Evolutionary conservation across 2,888 invertebrate genomes (phyloP).

Genomic region (Dermolepida albohirtum): DNA sequence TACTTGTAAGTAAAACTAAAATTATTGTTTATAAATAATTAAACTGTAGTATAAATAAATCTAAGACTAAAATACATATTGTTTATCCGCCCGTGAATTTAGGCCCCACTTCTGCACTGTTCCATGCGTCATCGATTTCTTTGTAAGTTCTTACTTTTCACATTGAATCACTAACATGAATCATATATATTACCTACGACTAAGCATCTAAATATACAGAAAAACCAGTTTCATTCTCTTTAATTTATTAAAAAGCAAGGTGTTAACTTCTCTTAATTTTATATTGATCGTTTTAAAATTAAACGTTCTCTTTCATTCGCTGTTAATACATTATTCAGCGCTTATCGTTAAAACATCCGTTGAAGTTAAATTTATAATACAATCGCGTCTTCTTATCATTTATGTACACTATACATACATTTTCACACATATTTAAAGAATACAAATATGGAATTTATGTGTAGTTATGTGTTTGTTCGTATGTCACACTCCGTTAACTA

Average conservation of each 20-base stretch:
- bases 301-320: neutral
- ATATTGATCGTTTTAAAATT: no score
- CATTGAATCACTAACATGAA: slow-evolving; percentile 20
- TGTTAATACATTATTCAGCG: neutral
- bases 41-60: no score
- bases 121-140: slow-evolving; percentile 36
- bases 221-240: slow-evolving; percentile 22
- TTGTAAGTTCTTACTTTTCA: slow-evolving; percentile 19
- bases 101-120: neutral
- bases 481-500: neutral
- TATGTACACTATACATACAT: no score
- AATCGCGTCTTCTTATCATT: slow-evolving; percentile 16
- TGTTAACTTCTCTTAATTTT: no score
- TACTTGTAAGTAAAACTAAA: no score
- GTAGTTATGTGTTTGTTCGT: neutral
- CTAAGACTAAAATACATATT: neutral
- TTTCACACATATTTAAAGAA: no score
- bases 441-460: no score
- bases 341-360: slow-evolving; percentile 27
- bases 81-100: neutral
- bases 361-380: slow-evolving; percentile 28
- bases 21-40: no score
- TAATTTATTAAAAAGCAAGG: neutral
- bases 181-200: slow-evolving; percentile 12
- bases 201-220: neutral